Conservation (phyloP, 2,113 vertebrate species). For the Tiliqua scincoides region DNA sequence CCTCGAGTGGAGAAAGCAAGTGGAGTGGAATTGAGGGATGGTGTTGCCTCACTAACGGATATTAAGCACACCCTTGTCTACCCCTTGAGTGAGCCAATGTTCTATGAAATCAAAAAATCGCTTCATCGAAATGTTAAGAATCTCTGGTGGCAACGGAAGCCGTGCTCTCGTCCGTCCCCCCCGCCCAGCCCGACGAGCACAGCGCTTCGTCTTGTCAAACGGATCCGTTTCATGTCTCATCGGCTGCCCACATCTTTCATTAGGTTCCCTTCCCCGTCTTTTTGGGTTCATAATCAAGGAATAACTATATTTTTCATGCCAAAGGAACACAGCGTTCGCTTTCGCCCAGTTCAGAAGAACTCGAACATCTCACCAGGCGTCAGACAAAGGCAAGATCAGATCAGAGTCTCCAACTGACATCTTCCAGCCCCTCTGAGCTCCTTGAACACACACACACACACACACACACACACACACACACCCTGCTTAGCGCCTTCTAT, state of each 20-base stretch:
- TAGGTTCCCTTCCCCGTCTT: neutral
- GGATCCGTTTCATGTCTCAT: neutral
- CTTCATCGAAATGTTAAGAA: neutral
- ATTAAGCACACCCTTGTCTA: neutral
- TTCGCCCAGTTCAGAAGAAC: neutral
- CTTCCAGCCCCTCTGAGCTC: neutral
- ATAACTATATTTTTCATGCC: neutral
- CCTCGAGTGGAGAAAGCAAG: neutral
- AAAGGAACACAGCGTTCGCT: neutral
- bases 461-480: neutral
- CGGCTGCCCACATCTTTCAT: neutral
- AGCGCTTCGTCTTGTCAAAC: constrained; percentile 1
- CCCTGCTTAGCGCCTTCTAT: too few relatives aligned
- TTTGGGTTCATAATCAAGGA: neutral
- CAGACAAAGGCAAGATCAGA: too few relatives aligned
- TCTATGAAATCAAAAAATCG: constrained; percentile 19
- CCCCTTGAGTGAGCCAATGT: constrained; percentile 8
- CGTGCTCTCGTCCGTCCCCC: too few relatives aligned
- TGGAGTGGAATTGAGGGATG: neutral
- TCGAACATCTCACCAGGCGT: fast-evolving
- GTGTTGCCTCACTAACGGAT: neutral
- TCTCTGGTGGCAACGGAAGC: neutral
- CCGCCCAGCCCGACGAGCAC: too few relatives aligned
- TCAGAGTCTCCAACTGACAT: neutral
- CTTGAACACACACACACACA: neutral